Conservation (phyloP, 2,888 invertebrate genomes). For the Oasisia sp. region DNA sequence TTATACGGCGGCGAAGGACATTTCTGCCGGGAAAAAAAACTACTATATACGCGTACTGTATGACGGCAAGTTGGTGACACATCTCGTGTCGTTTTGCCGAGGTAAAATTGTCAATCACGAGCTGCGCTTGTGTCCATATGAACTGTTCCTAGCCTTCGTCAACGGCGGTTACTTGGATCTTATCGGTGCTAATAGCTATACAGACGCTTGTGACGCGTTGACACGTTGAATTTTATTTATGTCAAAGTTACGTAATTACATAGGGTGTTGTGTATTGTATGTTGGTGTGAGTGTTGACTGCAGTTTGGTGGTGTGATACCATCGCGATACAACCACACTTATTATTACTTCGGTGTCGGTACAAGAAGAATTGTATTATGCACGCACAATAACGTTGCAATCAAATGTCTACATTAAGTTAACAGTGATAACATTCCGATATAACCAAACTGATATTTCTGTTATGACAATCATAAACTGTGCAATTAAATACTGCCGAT, state of each 20-base stretch:
- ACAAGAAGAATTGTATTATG: not conserved
- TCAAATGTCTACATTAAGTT: not conserved
- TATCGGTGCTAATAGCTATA: conserved; percentile 64
- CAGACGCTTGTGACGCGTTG: not conserved
- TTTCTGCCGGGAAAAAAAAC: conserved; percentile 62
- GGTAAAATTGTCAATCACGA: conserved; percentile 37
- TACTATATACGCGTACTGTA: conserved; percentile 85
- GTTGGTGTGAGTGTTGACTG: not conserved
- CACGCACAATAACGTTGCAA: not conserved
- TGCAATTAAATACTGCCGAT: not conserved
- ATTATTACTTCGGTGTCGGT: not conserved
- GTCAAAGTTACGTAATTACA: not conserved
- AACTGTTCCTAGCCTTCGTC: conserved; percentile 86
- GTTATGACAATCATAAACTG: not conserved
- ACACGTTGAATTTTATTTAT: not conserved
- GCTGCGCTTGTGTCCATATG: conserved; percentile 79
- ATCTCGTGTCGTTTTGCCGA: conserved; percentile 82
- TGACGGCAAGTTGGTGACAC: conserved; percentile 88
- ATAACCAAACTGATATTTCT: not conserved
- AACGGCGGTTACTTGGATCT: conserved; percentile 86
- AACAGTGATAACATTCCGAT: not conserved
- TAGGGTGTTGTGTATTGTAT: not conserved
- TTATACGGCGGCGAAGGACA: not conserved
- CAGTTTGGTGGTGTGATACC: not conserved
- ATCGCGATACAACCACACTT: not conserved